A percentile compares a stretch with the other conserved stretches of the same genome.
Evolutionary conservation across 2,888 invertebrate genomes (phyloP).

Genomic region (Lasioglossum vierecki): DNA sequence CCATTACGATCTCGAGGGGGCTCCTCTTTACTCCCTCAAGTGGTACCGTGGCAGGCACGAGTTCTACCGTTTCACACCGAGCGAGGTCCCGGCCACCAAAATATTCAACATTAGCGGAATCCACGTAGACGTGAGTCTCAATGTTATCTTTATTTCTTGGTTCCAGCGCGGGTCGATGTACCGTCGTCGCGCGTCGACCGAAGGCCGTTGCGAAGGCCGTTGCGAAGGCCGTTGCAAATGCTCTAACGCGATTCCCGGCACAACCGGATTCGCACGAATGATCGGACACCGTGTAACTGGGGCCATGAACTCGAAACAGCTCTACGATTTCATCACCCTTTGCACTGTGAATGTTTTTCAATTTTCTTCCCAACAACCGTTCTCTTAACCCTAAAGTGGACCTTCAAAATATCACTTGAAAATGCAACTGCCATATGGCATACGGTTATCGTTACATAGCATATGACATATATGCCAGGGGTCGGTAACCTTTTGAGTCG

Average conservation of each 20-base stretch:
- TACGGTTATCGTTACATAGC: too few species aligned
- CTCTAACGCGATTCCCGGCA: neutral
- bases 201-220: too few species aligned
- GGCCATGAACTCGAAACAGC: neutral
- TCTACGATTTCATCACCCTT: neutral
- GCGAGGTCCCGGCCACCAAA: constrained; percentile 89
- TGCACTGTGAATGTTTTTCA: neutral
- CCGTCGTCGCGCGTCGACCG: neutral
- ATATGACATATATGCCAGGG: too few species aligned
- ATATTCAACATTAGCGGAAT: constrained; percentile 91
- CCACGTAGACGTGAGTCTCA: constrained; percentile 91
- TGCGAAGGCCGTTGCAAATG: neutral
- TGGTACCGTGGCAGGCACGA: constrained; percentile 94
- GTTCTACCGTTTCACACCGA: constrained; percentile 93
- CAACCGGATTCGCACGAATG: neutral
- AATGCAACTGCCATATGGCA: too few species aligned
- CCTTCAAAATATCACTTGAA: too few species aligned
- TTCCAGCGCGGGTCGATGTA: neutral
- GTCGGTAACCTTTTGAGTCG: too few species aligned
- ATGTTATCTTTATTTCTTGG: neutral
- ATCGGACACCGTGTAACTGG: neutral
- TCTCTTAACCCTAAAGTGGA: neutral
- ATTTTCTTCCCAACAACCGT: neutral
- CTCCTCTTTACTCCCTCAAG: constrained; percentile 92
- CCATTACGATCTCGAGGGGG: constrained; percentile 91